phyloP scores from a whole-genome alignment of 2,888 invertebrate species.

The Malacosoma neustria region DNA sequence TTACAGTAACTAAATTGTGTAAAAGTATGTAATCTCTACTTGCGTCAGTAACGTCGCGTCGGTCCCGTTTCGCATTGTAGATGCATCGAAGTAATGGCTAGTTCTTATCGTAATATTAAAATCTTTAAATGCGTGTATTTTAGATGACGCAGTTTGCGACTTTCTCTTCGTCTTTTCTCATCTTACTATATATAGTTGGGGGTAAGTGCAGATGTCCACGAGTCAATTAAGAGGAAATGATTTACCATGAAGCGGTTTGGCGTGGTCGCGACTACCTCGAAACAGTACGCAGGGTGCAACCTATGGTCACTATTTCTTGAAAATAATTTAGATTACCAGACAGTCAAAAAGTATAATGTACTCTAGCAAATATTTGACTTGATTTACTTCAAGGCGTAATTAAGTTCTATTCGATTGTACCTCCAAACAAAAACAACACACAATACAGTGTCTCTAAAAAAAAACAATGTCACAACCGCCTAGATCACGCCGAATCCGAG shows the following conservation, averaged over 20 bases:
- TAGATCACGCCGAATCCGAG: background rate
- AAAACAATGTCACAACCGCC: no score
- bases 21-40: no score
- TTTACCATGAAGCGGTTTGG: constrained; percentile 15
- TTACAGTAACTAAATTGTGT: no score
- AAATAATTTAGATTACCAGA: no score
- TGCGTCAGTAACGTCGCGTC: background rate
- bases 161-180: constrained; percentile 45
- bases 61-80: constrained; percentile 21
- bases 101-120: constrained; percentile 54
- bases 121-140: constrained; percentile 45
- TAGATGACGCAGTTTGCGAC: constrained; percentile 56
- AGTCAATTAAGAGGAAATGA: constrained; percentile 56
- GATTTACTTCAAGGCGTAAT: no score
- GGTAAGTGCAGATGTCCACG: constrained; percentile 61
- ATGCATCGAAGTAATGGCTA: constrained; percentile 58
- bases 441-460: no score
- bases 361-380: no score
- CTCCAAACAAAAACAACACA: no score
- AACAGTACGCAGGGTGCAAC: no score
- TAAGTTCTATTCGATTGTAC: no score
- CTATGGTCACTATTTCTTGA: no score
- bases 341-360: no score
- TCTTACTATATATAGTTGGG: constrained; percentile 53
- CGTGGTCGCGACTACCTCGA: constrained; percentile 28